These are phyloP conservation scores for Ochlodes sylvanus DNA, from an alignment of 2,888 invertebrate species.

Conservation along the genomic window DNA sequence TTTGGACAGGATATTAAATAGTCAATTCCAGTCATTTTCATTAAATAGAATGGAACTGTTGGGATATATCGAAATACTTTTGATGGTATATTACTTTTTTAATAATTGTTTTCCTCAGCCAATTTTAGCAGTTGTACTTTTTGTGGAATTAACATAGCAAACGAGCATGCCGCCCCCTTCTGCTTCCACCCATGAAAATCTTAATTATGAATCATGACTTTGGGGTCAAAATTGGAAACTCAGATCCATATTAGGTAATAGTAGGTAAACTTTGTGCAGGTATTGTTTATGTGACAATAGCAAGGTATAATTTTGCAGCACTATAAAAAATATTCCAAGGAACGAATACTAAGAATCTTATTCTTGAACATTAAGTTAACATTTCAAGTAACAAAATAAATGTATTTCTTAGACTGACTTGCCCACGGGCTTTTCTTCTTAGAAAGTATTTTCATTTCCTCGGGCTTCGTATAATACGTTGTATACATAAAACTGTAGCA, in stretches of 20 bases:
- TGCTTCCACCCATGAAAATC: no score
- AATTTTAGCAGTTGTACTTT: no score
- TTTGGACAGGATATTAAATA: constrained; percentile 7
- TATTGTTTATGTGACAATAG: no score
- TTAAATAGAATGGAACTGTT: not conserved
- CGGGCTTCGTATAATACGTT: not conserved
- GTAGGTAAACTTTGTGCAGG: no score
- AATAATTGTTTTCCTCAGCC: no score
- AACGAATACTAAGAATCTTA: constrained; percentile 2
- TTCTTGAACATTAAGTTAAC: constrained; percentile 2
- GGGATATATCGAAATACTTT: not conserved
- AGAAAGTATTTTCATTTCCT: not conserved
- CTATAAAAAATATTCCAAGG: not conserved
- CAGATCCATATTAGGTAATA: no score
- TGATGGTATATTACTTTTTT: not conserved
- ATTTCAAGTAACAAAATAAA: constrained; percentile 9
- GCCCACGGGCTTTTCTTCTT: not conserved
- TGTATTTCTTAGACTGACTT: not conserved
- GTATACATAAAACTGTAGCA: not conserved
- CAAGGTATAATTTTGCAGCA: no score
- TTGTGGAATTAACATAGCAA: no score
- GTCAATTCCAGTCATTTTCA: constrained; percentile 3
- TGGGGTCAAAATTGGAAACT: no score
- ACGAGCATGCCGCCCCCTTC: no score
- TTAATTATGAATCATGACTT: no score